Percentiles rank a stretch among this genome's conserved stretches.
Evolutionary conservation across 2,888 invertebrate genomes (phyloP).

Genomic region (Frankliniella intonsa): DNA sequence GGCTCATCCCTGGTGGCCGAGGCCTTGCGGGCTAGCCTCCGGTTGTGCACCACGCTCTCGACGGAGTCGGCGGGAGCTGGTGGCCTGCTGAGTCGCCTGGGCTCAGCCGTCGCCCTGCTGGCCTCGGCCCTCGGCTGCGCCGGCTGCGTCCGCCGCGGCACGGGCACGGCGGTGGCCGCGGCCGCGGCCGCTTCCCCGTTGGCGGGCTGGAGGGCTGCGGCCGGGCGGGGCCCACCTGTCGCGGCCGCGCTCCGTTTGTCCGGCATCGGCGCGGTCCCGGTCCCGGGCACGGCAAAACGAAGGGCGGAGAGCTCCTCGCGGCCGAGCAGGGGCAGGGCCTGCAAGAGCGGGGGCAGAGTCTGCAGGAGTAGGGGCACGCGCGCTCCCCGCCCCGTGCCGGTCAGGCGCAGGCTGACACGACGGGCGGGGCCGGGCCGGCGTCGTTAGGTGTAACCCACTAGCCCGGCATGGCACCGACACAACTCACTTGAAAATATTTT

Average conservation of each 20-base stretch:
- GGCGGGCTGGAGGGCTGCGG: slow-evolving; percentile 53
- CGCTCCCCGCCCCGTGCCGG: too few species aligned
- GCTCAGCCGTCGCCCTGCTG: slow-evolving; percentile 21
- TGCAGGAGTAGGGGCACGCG: too few species aligned
- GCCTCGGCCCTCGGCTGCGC: slow-evolving; percentile 39
- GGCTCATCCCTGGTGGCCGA: neutral
- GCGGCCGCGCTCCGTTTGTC: neutral
- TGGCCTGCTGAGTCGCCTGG: too few species aligned
- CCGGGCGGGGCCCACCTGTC: neutral
- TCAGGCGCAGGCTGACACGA: too few species aligned
- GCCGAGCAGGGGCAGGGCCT: too few species aligned
- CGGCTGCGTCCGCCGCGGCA: slow-evolving; percentile 37
- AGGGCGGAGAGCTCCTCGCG: neutral
- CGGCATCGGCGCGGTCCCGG: too few species aligned
- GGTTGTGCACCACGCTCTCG: slow-evolving; percentile 24
- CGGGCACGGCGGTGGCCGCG: slow-evolving; percentile 37
- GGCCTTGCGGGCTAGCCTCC: neutral
- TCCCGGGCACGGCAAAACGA: too few species aligned
- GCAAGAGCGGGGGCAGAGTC: too few species aligned
- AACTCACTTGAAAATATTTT: slow-evolving; percentile 17
- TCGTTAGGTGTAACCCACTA: neutral
- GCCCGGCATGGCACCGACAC: slow-evolving; percentile 12
- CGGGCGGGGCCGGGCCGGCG: neutral
- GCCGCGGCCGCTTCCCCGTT: slow-evolving; percentile 47
- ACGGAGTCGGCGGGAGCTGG: slow-evolving; percentile 28